A percentile compares a stretch with the other conserved stretches of the same genome.
Conservation (phyloP, 1,140 invertebrate species). For the Leptopilina clavipes region DNA sequence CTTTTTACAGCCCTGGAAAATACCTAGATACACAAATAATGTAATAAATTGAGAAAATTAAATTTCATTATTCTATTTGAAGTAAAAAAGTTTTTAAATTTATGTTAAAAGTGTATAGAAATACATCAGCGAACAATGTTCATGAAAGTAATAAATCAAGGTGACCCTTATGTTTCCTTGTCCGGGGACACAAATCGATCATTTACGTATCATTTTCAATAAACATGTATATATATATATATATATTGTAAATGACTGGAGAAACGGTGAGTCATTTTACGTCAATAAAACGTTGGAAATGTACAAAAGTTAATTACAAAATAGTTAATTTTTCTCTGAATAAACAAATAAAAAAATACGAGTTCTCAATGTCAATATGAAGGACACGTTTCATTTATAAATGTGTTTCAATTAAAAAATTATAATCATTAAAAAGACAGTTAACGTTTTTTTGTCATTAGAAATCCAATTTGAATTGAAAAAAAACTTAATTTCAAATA, state of each 20-base stretch:
- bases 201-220: conserved; percentile 23
- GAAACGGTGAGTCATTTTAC: neutral
- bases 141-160: conserved; percentile 17
- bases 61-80: too few relatives aligned
- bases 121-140: neutral
- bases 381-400: too few relatives aligned
- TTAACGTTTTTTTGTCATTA: too few relatives aligned
- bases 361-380: too few relatives aligned
- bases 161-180: neutral
- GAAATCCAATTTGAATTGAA: too few relatives aligned
- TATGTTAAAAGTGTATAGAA: neutral
- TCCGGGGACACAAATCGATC: neutral
- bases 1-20: too few relatives aligned
- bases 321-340: neutral
- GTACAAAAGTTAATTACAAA: neutral
- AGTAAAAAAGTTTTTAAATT: too few relatives aligned
- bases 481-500: too few relatives aligned
- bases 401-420: too few relatives aligned
- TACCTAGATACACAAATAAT: too few relatives aligned
- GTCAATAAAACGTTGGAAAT: neutral
- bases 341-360: neutral
- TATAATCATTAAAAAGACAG: too few relatives aligned
- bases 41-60: too few relatives aligned
- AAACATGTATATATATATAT: neutral
- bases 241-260: neutral